A percentile compares a stretch with the other conserved stretches of the same genome.
These are phyloP conservation scores for Dyspetes luteomarginatus DNA, from an alignment of 2,888 invertebrate genomes.

Conservation along the genomic window DNA sequence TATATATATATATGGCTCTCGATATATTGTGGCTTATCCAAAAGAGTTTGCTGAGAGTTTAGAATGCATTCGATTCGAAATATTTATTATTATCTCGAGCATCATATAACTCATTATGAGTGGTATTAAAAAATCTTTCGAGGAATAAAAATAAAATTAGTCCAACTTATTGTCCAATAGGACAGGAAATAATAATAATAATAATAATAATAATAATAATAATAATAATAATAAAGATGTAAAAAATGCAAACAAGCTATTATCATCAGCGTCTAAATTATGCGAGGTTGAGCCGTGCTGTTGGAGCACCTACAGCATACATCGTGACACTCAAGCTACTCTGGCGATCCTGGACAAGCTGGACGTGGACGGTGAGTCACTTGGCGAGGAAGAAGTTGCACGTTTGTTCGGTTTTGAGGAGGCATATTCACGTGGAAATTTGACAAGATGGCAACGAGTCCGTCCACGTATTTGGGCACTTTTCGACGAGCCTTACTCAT, in stretches of 20 bases:
- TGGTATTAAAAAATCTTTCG: too few species aligned
- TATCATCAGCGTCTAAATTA: conserved; percentile 48
- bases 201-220: background rate
- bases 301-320: conserved; percentile 98
- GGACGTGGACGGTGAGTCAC: conserved; percentile 96
- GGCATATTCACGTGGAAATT: conserved; percentile 90
- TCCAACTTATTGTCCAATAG: too few species aligned
- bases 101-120: too few species aligned
- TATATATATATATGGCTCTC: background rate
- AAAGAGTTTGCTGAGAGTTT: background rate
- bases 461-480: conserved; percentile 97
- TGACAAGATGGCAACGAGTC: conserved; percentile 94
- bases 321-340: conserved; percentile 95
- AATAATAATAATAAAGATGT: background rate
- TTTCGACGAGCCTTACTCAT: conserved; percentile 98
- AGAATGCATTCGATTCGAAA: background rate
- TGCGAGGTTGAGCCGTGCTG: conserved; percentile 95
- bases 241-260: conserved; percentile 25
- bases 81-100: too few species aligned
- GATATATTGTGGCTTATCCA: background rate
- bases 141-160: too few species aligned
- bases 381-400: conserved; percentile 96
- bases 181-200: too few species aligned
- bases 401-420: conserved; percentile 96
- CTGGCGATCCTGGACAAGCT: conserved; percentile 97